Evolutionary conservation across 2,797 vertebrate species (phyloP), one percentile per base, ranked within the genome.

Genomic region (Sciurus carolinensis): DNA sequence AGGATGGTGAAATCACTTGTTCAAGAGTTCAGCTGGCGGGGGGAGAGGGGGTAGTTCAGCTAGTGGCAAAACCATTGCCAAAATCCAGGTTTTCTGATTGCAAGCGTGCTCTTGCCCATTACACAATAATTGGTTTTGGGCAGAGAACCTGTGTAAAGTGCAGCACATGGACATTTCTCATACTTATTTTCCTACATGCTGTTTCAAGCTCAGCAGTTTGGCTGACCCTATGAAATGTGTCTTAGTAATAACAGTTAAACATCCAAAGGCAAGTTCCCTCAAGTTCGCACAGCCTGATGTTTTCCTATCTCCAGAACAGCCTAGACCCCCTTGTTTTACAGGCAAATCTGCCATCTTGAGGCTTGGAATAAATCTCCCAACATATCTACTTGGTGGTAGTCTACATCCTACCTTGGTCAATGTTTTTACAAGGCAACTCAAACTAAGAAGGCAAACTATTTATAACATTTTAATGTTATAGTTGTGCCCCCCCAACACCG

Each of bases 191-290:
- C 62, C 87, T 52, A 71, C 17, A 90, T 67, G 72, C 52, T 0
- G 73, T 95, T 97, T 97, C 94, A 97, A 97, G 95, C 95, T 95
- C 92, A 5, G 52, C 12, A 71, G 91, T 95, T 95, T 97, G 95
- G 3, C 5, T 97, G 97, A 96, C 96, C 96, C 97, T 96, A 85
- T 71, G 96, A 96, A 97, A 97, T 97, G 95, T 95, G 94, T 96
- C 96, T 97, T 59, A 0, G 97, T 92, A 95, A 95, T 89, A 95
- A 97, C 87, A 73, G 33, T 28, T 96, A 97, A 42, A 88, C 96
- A 98, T 95, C 71, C 91, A 95, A 96, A 93, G 3, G 39, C 39
- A 39, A 39, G 39, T 39, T 39, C 39, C 39, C 39, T 39, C 39
- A 39, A 39, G 39, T 39, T 39, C 39, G 39, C 39, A 39, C 39